These are phyloP conservation scores for Hydroisotoma schaefferi DNA, from an alignment of 2,888 invertebrate genomes.

Conservation along the genomic window DNA sequence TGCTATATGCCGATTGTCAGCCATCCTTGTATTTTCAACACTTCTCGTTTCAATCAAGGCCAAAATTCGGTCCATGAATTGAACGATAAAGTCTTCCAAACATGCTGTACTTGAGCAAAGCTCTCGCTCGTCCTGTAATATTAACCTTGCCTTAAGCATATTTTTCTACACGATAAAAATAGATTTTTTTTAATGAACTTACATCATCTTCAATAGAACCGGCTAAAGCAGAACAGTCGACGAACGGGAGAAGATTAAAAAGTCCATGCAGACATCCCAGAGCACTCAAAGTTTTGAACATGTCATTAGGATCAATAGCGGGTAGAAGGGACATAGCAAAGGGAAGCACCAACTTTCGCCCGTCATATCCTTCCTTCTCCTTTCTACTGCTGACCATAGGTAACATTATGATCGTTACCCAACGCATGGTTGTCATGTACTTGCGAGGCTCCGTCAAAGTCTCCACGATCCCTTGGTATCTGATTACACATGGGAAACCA, in stretches of 20 bases:
- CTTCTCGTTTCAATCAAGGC: constrained; percentile 68
- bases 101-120: constrained; percentile 76
- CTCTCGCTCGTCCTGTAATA: constrained; percentile 61
- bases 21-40: constrained; percentile 65
- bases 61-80: constrained; percentile 75
- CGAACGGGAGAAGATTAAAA: constrained; percentile 72
- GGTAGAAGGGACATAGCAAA: constrained; percentile 75
- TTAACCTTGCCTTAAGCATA: too few species aligned
- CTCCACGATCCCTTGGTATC: constrained; percentile 57
- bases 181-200: neutral
- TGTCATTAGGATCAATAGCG: constrained; percentile 62
- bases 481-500: constrained; percentile 1
- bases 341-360: constrained; percentile 75
- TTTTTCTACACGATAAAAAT: neutral
- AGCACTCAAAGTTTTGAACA: constrained; percentile 65
- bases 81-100: constrained; percentile 83
- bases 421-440: constrained; percentile 68
- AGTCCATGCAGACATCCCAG: constrained; percentile 75
- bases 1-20: constrained; percentile 40
- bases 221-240: constrained; percentile 77
- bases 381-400: constrained; percentile 58
- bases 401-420: constrained; percentile 66
- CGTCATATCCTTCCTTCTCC: constrained; percentile 58
- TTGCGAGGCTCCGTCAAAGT: constrained; percentile 86
- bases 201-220: constrained; percentile 66